Percentiles rank a stretch among this genome's conserved stretches.
These are phyloP conservation scores for Stegana nigrithorax DNA, from an alignment of 2,888 invertebrate genomes.

Conservation along the genomic window DNA sequence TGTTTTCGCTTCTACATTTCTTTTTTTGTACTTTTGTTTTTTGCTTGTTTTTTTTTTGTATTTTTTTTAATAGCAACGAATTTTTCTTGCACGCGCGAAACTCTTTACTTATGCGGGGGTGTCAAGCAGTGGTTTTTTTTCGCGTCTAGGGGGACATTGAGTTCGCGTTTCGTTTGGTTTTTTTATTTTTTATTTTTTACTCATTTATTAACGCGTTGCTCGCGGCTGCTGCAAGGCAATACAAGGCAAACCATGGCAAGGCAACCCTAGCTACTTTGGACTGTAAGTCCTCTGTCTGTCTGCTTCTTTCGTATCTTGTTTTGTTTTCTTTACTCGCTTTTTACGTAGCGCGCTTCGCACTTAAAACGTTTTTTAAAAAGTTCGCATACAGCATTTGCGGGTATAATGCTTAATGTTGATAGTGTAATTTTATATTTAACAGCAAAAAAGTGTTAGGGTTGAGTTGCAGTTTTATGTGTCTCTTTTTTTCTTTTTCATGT, in stretches of 20 bases:
- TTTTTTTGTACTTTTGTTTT: slow-evolving; percentile 30
- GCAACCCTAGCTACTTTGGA: slow-evolving; percentile 37
- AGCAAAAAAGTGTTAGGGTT: slow-evolving; percentile 45
- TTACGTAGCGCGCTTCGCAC: slow-evolving; percentile 37
- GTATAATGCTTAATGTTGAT: slow-evolving; percentile 62
- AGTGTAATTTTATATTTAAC: slow-evolving; percentile 62
- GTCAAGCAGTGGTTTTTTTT: slow-evolving; percentile 31
- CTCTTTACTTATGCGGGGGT: slow-evolving; percentile 25
- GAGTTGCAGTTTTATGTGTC: slow-evolving; percentile 26
- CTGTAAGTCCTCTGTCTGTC: not conserved
- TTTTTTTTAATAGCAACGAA: slow-evolving; percentile 13
- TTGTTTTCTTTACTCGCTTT: not conserved
- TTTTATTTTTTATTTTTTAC: slow-evolving; percentile 21
- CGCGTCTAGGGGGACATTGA: slow-evolving; percentile 4
- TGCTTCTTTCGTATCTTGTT: not conserved
- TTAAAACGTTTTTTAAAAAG: slow-evolving; percentile 44
- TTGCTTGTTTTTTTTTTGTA: slow-evolving; percentile 9
- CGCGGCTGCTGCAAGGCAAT: slow-evolving; percentile 35
- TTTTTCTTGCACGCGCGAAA: slow-evolving; percentile 12
- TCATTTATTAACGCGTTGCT: slow-evolving; percentile 20
- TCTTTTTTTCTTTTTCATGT: slow-evolving; percentile 34
- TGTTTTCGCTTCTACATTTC: slow-evolving; percentile 62
- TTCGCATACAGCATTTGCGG: slow-evolving; percentile 29
- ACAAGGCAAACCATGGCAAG: slow-evolving; percentile 50
- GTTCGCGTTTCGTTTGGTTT: not conserved